Evolutionary conservation across 1,140 invertebrate species (phyloP).

Genomic region (Chlorops oryzae): DNA sequence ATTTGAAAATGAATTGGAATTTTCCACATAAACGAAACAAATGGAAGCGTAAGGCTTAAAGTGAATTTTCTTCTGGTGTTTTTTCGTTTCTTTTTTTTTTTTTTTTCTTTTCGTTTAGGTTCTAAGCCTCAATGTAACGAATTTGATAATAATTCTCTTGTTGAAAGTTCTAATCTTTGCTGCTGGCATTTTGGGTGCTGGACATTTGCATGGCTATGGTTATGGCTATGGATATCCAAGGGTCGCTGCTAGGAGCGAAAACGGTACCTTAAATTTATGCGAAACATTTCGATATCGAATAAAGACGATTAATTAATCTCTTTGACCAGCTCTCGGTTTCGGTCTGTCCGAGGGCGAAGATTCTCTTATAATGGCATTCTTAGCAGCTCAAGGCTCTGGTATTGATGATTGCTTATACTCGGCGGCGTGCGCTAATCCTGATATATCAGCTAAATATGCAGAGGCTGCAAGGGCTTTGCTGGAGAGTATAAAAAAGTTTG

Average conservation of each 20-base stretch:
- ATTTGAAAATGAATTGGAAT: not conserved
- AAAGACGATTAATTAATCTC: not conserved
- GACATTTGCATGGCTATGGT: slow-evolving; percentile 55
- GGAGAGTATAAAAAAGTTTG: slow-evolving; percentile 62
- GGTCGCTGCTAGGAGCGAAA: slow-evolving; percentile 38
- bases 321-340: slow-evolving; percentile 34
- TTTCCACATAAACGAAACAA: not conserved
- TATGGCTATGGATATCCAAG: slow-evolving; percentile 44
- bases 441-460: slow-evolving; percentile 65
- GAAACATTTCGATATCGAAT: not conserved
- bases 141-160: slow-evolving; percentile 69
- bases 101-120: slow-evolving; percentile 46
- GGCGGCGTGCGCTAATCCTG: slow-evolving; percentile 67
- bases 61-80: too few relatives aligned
- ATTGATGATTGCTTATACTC: slow-evolving; percentile 68
- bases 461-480: slow-evolving; percentile 67
- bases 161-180: slow-evolving; percentile 76
- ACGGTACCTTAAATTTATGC: too few relatives aligned
- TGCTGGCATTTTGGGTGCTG: slow-evolving; percentile 67
- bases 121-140: slow-evolving; percentile 75
- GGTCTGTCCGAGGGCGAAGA: slow-evolving; percentile 61
- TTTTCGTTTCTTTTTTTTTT: too few relatives aligned
- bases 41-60: too few relatives aligned
- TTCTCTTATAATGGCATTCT: slow-evolving; percentile 60
- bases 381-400: slow-evolving; percentile 58